These are phyloP conservation scores for Amazona guildingii DNA, from an alignment of 2,113 vertebrate genomes.

Conservation along the genomic window DNA sequence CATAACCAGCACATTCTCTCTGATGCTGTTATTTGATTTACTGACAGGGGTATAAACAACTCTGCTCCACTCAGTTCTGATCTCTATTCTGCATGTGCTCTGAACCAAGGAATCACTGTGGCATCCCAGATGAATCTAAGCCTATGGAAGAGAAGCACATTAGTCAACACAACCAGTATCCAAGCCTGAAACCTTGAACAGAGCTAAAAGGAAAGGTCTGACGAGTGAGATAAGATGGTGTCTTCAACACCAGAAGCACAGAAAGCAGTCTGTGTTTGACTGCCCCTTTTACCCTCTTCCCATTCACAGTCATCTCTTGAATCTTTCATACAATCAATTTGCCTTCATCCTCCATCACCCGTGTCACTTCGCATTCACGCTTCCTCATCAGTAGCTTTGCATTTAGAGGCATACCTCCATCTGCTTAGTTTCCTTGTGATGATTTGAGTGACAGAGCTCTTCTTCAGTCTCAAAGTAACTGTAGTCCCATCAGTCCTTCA, in stretches of 20 bases:
- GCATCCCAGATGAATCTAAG: background rate
- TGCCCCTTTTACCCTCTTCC: background rate
- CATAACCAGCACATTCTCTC: fast-evolving
- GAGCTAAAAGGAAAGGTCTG: background rate
- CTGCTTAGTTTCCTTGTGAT: background rate
- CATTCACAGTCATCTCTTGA: background rate
- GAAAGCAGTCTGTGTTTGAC: background rate
- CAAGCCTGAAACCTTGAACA: background rate
- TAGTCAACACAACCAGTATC: background rate
- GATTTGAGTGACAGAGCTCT: background rate
- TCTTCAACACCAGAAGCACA: background rate
- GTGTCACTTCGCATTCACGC: background rate
- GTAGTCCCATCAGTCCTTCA: background rate
- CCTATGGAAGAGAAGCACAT: background rate
- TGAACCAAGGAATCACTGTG: background rate
- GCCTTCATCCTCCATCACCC: background rate
- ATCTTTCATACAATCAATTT: background rate
- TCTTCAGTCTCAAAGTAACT: too few species aligned
- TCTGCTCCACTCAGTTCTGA: background rate
- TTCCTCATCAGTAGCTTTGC: background rate
- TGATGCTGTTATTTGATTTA: background rate
- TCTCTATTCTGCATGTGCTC: background rate
- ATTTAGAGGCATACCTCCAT: background rate
- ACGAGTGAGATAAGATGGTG: background rate
- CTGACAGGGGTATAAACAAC: background rate